A percentile compares a stretch with the other conserved stretches of the same genome.
phyloP scores from a whole-genome alignment of 2,888 invertebrate species.

The Galeopsomyia nigrocyanea region DNA sequence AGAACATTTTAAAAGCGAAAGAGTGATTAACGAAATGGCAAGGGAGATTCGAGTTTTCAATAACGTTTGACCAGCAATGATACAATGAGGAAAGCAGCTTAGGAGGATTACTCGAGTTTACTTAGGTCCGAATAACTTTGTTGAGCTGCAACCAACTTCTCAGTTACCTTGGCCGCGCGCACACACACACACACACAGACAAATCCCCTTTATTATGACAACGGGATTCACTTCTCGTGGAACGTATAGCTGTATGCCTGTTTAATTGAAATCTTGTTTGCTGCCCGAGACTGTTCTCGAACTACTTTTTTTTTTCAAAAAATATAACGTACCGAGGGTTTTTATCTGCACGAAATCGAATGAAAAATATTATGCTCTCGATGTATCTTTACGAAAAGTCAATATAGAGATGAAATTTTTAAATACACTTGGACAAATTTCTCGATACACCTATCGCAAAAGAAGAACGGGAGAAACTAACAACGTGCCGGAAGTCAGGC shows the following conservation, averaged over 20 bases:
- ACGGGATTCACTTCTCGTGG: conserved; percentile 7
- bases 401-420: too few relatives aligned
- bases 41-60: too few relatives aligned
- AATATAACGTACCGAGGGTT: too few relatives aligned
- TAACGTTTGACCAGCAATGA: too few relatives aligned
- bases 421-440: too few relatives aligned
- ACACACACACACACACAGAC: background rate
- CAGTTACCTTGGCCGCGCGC: background rate
- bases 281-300: background rate
- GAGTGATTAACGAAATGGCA: too few relatives aligned
- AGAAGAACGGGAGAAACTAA: too few relatives aligned
- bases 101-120: conserved; percentile 26
- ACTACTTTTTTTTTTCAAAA: background rate
- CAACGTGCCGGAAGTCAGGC: too few relatives aligned
- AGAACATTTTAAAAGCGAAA: background rate
- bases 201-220: conserved; percentile 10
- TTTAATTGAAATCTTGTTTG: conserved; percentile 2
- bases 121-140: conserved; percentile 28
- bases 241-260: background rate
- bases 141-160: conserved; percentile 21
- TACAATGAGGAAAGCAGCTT: conserved; percentile 2
- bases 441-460: too few relatives aligned
- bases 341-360: too few relatives aligned
- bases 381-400: too few relatives aligned
- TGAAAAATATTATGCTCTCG: too few relatives aligned